These are phyloP conservation scores for Heloderma charlesbogerti DNA, from an alignment of 2,113 vertebrate species.

Conservation along the genomic window DNA sequence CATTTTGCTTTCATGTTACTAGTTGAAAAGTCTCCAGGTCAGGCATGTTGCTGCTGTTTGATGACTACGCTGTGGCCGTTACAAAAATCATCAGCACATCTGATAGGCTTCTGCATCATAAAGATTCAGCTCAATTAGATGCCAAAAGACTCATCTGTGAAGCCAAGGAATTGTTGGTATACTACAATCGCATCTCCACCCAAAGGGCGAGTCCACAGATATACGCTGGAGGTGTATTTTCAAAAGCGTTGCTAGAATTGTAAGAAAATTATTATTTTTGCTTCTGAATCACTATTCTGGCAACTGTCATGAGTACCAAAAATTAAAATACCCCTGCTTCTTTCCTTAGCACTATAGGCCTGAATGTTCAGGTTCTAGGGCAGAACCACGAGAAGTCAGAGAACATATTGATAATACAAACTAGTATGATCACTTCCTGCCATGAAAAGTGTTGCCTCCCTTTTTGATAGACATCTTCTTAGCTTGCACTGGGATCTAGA, in stretches of 20 bases:
- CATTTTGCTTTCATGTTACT: constrained; percentile 10
- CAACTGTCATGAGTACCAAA: neutral
- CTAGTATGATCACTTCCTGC: neutral
- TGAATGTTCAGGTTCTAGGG: neutral
- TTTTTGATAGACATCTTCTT: neutral
- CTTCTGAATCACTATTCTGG: neutral
- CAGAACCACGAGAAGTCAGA: neutral
- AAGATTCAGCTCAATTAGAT: neutral
- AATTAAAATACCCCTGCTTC: neutral
- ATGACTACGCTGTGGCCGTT: accelerated
- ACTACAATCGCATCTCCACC: accelerated
- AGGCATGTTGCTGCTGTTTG: neutral
- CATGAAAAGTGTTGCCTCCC: neutral
- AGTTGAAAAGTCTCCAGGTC: constrained; percentile 5
- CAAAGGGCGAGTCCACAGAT: accelerated
- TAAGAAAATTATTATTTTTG: neutral
- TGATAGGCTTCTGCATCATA: neutral
- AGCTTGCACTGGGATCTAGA: neutral
- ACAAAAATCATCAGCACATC: accelerated
- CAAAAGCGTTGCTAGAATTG: neutral
- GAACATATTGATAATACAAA: neutral
- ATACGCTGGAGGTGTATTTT: accelerated
- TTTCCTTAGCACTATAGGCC: neutral
- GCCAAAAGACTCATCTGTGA: neutral
- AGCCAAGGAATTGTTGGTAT: neutral